A percentile compares a stretch with the other conserved stretches of the same genome.
Conservation (phyloP, 2,797 vertebrate genomes). For the Mus minutoides region DNA sequence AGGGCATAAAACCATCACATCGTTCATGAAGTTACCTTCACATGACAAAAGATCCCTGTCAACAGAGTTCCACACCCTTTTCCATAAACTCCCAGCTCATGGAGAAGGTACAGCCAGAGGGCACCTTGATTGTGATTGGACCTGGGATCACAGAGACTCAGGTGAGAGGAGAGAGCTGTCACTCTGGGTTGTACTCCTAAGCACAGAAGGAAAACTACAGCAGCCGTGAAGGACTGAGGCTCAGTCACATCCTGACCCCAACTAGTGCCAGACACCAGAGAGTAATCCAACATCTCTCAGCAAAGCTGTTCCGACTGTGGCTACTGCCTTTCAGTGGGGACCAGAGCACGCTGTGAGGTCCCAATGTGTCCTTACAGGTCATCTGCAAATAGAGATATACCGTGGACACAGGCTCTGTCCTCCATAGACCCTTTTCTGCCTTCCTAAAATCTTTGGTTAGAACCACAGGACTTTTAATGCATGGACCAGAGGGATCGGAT, state of each 20-base stretch:
- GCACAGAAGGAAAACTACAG: not conserved
- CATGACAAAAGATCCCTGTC: not conserved
- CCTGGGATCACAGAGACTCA: not conserved
- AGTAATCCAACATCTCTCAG: not conserved
- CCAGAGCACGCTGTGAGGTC: not conserved
- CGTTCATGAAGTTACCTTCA: not conserved
- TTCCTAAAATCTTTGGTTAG: not conserved
- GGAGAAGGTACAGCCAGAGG: rapidly evolving
- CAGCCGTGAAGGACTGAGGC: not conserved
- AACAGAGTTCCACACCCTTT: not conserved
- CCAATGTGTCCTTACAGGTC: no score
- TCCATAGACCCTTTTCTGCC: not conserved
- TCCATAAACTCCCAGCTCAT: not conserved
- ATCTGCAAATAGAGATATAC: not conserved
- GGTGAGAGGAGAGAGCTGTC: not conserved
- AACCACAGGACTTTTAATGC: not conserved
- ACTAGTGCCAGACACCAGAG: not conserved
- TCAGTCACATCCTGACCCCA: no score
- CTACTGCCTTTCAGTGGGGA: rapidly evolving
- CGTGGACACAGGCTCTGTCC: not conserved
- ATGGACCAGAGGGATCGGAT: not conserved
- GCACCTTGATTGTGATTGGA: not conserved
- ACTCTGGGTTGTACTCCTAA: not conserved
- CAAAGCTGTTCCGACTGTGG: not conserved
- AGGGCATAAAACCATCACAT: conserved; percentile 3